Conservation (phyloP, 2,797 vertebrate genomes). For the Gallinago nigripennis region DNA sequence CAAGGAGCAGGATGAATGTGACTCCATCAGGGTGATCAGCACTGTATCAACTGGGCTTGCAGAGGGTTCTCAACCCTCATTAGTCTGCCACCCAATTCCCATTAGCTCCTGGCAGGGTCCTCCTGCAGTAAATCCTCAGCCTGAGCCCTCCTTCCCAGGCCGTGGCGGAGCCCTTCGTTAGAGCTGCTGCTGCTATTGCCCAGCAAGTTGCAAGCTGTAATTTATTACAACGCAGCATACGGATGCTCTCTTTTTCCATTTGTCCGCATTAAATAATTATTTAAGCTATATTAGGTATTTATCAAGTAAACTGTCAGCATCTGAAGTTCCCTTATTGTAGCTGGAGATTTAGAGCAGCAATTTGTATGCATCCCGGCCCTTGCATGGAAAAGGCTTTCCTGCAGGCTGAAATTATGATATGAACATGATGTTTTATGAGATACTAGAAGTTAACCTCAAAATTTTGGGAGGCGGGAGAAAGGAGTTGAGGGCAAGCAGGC, state of each 20-base stretch:
- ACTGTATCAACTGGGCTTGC: not conserved
- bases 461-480: not conserved
- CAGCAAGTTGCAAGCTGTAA: not conserved
- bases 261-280: conserved; percentile 73
- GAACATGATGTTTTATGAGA: conserved; percentile 62
- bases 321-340: conserved; percentile 68
- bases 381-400: conserved; percentile 36
- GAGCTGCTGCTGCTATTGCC: not conserved
- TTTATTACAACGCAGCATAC: conserved; percentile 21
- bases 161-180: not conserved
- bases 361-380: conserved; percentile 52
- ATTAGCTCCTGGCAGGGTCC: not conserved
- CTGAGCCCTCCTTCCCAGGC: not conserved
- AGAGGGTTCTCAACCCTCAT: not conserved
- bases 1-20: not conserved
- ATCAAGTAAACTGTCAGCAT: conserved; percentile 68
- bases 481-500: not conserved
- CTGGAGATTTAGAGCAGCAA: conserved; percentile 60
- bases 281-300: conserved; percentile 74
- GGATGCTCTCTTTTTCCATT: conserved; percentile 45
- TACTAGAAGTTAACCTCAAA: conserved; percentile 34
- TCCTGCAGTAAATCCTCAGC: not conserved
- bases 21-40: not conserved
- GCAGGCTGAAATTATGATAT: conserved; percentile 60
- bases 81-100: not conserved